Conservation (phyloP, 2,888 invertebrate genomes). For the Pinctada fucata region DNA sequence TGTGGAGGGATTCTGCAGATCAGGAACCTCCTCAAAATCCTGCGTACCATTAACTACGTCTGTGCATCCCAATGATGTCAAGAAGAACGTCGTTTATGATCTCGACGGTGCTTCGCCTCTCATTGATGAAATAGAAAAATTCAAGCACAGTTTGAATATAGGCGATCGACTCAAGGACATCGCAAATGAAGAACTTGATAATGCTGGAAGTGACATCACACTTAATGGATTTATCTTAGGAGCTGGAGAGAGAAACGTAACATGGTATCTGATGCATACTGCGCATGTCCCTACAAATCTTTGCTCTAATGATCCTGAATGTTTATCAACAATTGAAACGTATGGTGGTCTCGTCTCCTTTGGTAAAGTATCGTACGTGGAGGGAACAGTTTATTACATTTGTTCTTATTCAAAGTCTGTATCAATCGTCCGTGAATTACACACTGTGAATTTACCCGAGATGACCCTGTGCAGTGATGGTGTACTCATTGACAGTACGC, state of each 20-base stretch:
- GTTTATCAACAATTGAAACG: constrained; percentile 16
- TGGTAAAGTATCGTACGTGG: constrained; percentile 2
- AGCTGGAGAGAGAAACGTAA: constrained; percentile 25
- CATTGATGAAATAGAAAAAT: not conserved
- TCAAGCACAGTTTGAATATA: constrained; percentile 33
- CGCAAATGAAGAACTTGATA: constrained; percentile 41
- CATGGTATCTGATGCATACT: constrained; percentile 43
- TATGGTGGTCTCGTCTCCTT: constrained; percentile 32
- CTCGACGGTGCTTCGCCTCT: constrained; percentile 17
- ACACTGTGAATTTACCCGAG: not conserved
- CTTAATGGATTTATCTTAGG: constrained; percentile 39
- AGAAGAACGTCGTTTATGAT: constrained; percentile 36
- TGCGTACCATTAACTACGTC: constrained; percentile 5
- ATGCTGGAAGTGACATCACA: constrained; percentile 13
- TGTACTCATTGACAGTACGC: constrained; percentile 12
- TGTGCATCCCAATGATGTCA: constrained; percentile 25
- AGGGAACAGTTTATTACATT: constrained; percentile 5
- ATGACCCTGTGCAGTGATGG: constrained; percentile 24
- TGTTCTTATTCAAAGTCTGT: not conserved
- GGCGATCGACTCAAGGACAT: constrained; percentile 28
- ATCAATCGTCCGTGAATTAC: not conserved
- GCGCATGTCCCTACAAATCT: constrained; percentile 15
- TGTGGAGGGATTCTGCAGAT: constrained; percentile 16
- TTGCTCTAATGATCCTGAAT: constrained; percentile 25
- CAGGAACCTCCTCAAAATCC: not conserved